These are phyloP conservation scores for Phycodurus eques DNA, from an alignment of 2,113 vertebrate genomes.

Conservation along the genomic window DNA sequence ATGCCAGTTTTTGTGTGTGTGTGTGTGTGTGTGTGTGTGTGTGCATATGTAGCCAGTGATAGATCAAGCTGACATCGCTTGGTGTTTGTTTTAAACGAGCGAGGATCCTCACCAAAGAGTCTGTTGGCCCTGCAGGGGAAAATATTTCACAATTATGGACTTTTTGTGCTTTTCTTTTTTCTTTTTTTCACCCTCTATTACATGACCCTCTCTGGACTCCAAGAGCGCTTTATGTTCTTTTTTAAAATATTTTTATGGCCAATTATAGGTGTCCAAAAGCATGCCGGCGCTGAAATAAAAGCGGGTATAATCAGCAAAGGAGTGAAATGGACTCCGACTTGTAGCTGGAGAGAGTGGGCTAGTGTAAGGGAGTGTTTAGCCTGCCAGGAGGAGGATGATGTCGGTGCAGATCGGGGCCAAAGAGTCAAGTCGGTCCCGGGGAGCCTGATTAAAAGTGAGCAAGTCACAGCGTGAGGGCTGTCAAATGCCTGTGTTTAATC, in stretches of 20 bases:
- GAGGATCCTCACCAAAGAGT: constrained; percentile 47
- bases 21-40: background rate
- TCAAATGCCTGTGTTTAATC: constrained; percentile 32
- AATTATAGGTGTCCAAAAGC: constrained; percentile 62
- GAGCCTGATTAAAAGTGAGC: constrained; percentile 56
- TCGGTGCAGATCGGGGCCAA: constrained; percentile 54
- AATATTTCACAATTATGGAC: constrained; percentile 70
- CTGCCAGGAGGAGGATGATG: constrained; percentile 54
- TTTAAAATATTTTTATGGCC: constrained; percentile 62
- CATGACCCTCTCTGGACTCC: constrained; percentile 57
- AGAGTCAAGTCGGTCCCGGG: constrained; percentile 51
- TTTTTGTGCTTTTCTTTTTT: constrained; percentile 36
- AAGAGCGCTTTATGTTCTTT: constrained; percentile 35
- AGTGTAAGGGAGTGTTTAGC: constrained; percentile 26
- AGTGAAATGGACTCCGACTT: constrained; percentile 25
- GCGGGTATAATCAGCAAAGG: constrained; percentile 46
- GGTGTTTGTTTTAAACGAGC: constrained; percentile 62
- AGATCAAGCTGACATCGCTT: constrained; percentile 35
- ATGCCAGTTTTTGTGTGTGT: background rate
- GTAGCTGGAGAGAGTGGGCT: constrained; percentile 8
- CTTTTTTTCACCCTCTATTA: constrained; percentile 43
- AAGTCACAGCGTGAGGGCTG: constrained; percentile 21
- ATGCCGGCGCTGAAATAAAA: constrained; percentile 53
- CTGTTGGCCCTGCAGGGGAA: constrained; percentile 48
- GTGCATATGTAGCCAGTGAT: constrained; percentile 15